phyloP scores from a whole-genome alignment of 2,888 invertebrate genomes.

The Argyresthia albistria region DNA sequence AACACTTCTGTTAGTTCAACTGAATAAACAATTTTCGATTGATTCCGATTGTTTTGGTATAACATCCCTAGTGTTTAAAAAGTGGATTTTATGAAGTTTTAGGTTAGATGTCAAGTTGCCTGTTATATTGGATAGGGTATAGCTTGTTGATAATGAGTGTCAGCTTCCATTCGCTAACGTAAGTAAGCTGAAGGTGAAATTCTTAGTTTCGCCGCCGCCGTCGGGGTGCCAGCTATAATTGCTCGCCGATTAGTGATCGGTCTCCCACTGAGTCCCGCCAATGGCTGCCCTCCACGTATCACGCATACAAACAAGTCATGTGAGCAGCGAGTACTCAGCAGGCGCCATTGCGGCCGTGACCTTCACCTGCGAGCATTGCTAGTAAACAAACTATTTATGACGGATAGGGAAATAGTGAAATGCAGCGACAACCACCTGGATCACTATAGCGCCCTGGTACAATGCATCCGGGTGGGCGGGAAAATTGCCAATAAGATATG shows the following conservation, averaged over 20 bases:
- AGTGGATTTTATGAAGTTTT: no score
- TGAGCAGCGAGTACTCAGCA: conserved; percentile 29
- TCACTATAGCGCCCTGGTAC: neutral
- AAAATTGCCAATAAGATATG: conserved; percentile 11
- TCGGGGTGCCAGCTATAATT: no score
- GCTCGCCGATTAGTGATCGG: neutral
- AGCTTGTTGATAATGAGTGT: no score
- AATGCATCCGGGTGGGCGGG: conserved; percentile 8
- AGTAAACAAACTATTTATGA: conserved; percentile 26
- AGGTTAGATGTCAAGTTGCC: no score
- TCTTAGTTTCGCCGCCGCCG: no score
- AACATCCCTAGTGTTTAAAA: no score
- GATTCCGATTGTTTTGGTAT: no score
- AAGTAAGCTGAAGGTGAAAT: no score
- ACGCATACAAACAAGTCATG: conserved; percentile 40
- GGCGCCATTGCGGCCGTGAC: conserved; percentile 49
- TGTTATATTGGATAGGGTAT: no score
- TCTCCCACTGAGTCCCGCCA: conserved; percentile 22
- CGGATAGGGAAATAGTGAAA: conserved; percentile 1
- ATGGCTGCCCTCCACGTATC: conserved; percentile 38
- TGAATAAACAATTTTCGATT: no score
- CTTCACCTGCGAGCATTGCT: conserved; percentile 30
- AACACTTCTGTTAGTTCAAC: no score
- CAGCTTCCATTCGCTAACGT: no score
- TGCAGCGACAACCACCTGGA: neutral